Conservation (phyloP, 2,888 invertebrate species). For the Platycheirus albimanus region DNA sequence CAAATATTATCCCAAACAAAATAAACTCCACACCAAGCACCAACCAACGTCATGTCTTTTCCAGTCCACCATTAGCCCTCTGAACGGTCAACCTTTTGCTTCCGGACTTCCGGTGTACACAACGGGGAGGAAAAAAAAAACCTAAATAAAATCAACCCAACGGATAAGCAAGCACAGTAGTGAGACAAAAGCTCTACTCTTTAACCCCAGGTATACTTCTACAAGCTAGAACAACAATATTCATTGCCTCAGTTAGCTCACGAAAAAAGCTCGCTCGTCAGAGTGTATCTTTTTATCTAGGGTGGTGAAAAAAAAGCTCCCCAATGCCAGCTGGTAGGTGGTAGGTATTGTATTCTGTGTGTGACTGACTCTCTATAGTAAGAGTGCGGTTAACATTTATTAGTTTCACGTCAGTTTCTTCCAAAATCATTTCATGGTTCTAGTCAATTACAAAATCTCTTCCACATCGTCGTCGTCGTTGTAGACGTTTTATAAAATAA, state of each 20-base stretch:
- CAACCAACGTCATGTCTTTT: conserved; percentile 34
- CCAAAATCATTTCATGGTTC: conserved; percentile 65
- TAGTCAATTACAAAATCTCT: conserved; percentile 59
- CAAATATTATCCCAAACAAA: no score
- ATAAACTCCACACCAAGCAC: no score
- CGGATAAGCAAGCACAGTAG: not conserved
- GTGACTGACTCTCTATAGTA: conserved; percentile 38
- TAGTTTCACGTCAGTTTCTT: conserved; percentile 71
- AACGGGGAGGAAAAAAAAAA: conserved; percentile 28
- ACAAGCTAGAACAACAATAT: no score
- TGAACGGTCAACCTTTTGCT: conserved; percentile 43
- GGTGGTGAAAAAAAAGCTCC: conserved; percentile 59
- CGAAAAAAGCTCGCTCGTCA: conserved; percentile 54
- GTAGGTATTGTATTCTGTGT: conserved; percentile 44
- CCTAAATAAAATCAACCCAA: conserved; percentile 36
- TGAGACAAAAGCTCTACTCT: conserved; percentile 36
- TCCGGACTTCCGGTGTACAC: conserved; percentile 45
- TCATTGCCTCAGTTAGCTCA: conserved; percentile 30
- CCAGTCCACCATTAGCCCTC: conserved; percentile 41
- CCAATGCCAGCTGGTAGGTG: conserved; percentile 61
- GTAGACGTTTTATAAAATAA: conserved; percentile 2
- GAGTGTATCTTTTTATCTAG: conserved; percentile 61
- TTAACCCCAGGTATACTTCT: conserved; percentile 41
- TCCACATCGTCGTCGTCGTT: conserved; percentile 20
- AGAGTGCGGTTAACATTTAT: conserved; percentile 68